Evolutionary conservation across 2,797 vertebrate species (phyloP).

Genomic region (Rhabdophis nuchalis): DNA sequence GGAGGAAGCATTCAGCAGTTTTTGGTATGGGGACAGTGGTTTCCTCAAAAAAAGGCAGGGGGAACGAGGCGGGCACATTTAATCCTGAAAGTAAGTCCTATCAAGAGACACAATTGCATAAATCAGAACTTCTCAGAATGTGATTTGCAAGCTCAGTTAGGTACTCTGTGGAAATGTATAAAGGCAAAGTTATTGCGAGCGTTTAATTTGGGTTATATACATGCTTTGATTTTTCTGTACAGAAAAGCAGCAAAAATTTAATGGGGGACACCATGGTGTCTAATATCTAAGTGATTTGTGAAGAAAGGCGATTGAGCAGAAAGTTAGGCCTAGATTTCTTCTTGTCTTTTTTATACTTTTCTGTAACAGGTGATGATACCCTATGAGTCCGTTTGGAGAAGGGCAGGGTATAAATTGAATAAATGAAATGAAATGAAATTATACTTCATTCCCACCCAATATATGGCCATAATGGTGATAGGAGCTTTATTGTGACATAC

Average conservation of each 20-base stretch:
- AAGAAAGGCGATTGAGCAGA: not conserved
- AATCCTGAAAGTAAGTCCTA: not conserved
- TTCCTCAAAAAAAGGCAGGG: not conserved
- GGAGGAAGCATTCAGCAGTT: not conserved
- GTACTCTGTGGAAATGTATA: not conserved
- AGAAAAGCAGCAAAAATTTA: not conserved
- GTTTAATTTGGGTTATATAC: not conserved
- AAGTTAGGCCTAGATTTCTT: not conserved
- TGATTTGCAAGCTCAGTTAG: not conserved
- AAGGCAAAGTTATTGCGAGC: not conserved
- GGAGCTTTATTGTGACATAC: not conserved
- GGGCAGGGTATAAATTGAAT: too few relatives aligned
- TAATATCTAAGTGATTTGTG: not conserved
- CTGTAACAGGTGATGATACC: not conserved
- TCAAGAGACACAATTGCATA: not conserved
- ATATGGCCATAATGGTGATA: not conserved
- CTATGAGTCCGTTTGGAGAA: too few relatives aligned
- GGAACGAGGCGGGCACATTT: not conserved
- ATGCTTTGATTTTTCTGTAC: not conserved
- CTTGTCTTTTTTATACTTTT: not conserved
- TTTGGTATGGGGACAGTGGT: not conserved
- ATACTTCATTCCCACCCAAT: not conserved
- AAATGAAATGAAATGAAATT: too few relatives aligned
- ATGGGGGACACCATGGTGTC: too few relatives aligned
- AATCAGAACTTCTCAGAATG: not conserved